phyloP scores from a whole-genome alignment of 2,113 vertebrate genomes.

The Lagopus leucura region DNA sequence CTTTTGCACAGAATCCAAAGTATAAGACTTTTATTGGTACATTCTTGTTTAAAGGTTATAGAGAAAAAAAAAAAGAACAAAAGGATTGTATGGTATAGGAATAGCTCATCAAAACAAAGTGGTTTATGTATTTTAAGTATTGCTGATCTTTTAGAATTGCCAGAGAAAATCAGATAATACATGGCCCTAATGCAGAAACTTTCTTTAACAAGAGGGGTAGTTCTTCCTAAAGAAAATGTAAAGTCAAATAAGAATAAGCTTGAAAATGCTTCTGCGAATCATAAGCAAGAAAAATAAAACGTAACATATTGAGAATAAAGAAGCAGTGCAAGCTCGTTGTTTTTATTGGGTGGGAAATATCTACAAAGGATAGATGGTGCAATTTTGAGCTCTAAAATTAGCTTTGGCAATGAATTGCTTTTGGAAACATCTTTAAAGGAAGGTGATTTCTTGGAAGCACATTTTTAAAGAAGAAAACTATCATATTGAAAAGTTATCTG shows the following conservation, averaged over 20 bases:
- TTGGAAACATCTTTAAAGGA: neutral
- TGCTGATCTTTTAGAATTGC: neutral
- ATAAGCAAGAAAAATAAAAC: neutral
- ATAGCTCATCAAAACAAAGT: neutral
- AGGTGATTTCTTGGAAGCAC: neutral
- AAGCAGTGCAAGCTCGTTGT: neutral
- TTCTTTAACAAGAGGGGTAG: neutral
- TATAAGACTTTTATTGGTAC: neutral
- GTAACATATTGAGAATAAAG: neutral
- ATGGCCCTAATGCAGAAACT: neutral
- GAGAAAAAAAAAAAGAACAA: neutral
- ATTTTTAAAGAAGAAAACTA: neutral
- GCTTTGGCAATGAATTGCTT: neutral
- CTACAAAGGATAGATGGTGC: neutral
- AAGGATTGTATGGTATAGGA: neutral
- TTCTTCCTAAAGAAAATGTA: slow-evolving; percentile 10
- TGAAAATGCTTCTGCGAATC: slow-evolving; percentile 15
- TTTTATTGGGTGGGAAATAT: slow-evolving; percentile 28
- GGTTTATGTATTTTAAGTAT: neutral
- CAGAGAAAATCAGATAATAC: neutral
- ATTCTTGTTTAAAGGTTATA: neutral
- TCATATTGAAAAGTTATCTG: neutral
- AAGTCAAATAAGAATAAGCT: neutral
- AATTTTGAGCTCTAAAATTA: neutral
- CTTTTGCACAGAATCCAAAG: neutral